Base-by-base conservation (phyloP, 2,113 vertebrate genomes). In the Catharus bicknelli region DNA sequence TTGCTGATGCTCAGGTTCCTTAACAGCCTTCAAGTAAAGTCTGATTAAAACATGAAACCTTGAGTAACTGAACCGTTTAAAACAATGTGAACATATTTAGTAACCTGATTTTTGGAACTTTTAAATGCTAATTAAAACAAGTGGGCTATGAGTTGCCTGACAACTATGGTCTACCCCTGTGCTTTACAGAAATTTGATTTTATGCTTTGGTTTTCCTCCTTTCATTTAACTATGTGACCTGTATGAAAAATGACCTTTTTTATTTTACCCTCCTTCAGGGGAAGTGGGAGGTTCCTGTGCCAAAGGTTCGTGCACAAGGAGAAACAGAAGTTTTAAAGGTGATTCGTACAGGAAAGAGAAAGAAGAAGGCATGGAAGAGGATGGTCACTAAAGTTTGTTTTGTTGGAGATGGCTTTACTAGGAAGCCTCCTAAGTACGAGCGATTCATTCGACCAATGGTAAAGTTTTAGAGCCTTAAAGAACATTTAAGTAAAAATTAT, bases 301-400 rank as follows among this genome's bases (percentile, higher is more conserved):
- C 99, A 22, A 99, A 99, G 95, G 99, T 99, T 38, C 98, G 99
- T 36, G 99, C 99, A 29, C 99, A 99, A 93, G 99, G 99, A 94
- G 99, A 99, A 97, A 99, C 99, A 6, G 99, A 99, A 97, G 99
- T 99, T 32, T 97, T 99, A 32, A 99, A 99, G 96, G 99, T 99
- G 63, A 98, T 99, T 94, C 98, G 97, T 83, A 99, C 99, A 11
- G 99, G 99, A 94, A 99, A 99, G 95, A 98, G 99, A 80, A 99
- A 99, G 93, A 99, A 99, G 98, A 99, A 99, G 94, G 99, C 99
- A 26, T 99, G 99, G 99, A 99, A 99, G 97, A 98, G 99, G 93
- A 99, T 99, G 99, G 99, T 99, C 94, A 99, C 99, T 45, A 99
- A 99, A 98, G 99, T 99, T 48, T 99, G 99, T 90, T 99, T 99